These are phyloP conservation scores for Ectemnius continuus DNA, from an alignment of 2,888 invertebrate genomes.

Conservation along the genomic window DNA sequence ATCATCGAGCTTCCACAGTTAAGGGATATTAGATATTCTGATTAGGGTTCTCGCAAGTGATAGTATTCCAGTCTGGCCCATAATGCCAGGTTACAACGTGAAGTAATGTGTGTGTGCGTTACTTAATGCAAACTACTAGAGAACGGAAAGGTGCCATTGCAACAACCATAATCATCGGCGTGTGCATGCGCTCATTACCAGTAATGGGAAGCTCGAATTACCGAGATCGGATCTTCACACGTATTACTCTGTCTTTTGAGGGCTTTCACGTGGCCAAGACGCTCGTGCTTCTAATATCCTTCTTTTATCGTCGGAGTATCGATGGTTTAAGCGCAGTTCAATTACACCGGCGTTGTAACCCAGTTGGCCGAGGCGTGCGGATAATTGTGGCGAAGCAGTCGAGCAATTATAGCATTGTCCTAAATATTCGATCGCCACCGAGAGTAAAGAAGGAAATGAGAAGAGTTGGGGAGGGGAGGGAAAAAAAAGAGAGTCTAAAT, in stretches of 20 bases:
- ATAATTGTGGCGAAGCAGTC: slow-evolving; percentile 11
- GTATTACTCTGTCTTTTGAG: slow-evolving; percentile 12
- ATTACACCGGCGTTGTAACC: slow-evolving; percentile 21
- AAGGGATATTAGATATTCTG: background rate
- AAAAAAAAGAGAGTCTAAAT: background rate
- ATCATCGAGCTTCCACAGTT: background rate
- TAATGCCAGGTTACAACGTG: no score
- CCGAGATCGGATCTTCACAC: slow-evolving; percentile 25
- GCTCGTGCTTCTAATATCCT: slow-evolving; percentile 6
- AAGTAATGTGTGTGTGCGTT: no score
- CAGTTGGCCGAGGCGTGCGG: slow-evolving; percentile 21
- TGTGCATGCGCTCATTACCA: slow-evolving; percentile 27
- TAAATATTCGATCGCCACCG: background rate
- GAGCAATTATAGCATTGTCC: background rate
- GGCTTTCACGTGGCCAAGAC: slow-evolving; percentile 15
- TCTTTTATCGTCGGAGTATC: slow-evolving; percentile 34
- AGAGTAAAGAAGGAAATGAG: background rate
- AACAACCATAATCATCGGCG: slow-evolving; percentile 13
- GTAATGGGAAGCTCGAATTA: slow-evolving; percentile 14
- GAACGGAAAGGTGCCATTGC: background rate
- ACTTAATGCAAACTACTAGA: background rate
- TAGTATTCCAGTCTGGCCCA: no score
- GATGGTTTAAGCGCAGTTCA: slow-evolving; percentile 17
- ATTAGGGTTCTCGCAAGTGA: background rate
- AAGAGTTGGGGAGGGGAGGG: background rate